Conservation (phyloP, 2,113 vertebrate genomes). For the Thamnaconus septentrionalis region DNA sequence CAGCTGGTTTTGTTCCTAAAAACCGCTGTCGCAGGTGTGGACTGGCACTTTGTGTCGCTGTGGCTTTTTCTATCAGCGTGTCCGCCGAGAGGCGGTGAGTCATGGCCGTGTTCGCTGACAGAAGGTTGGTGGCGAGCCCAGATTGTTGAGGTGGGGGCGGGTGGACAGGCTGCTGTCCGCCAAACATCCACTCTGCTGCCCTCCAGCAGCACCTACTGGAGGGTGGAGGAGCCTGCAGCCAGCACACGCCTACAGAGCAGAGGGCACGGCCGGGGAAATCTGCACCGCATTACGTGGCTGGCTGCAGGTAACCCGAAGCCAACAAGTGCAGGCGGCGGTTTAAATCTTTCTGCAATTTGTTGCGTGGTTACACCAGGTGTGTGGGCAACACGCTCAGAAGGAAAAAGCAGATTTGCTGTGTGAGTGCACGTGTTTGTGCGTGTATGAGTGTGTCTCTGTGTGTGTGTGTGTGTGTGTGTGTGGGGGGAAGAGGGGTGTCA, state of each 20-base stretch:
- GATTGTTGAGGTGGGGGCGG: constrained; percentile 36
- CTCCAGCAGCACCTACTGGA: constrained; percentile 74
- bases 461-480: too few species aligned
- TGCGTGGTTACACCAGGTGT: background rate
- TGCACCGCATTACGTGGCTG: background rate
- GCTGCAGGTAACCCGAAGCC: background rate
- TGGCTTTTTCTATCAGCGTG: constrained; percentile 52
- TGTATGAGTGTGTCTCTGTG: too few species aligned
- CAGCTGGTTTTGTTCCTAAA: background rate
- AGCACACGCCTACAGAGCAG: background rate
- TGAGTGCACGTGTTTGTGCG: too few species aligned
- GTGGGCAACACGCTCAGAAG: background rate
- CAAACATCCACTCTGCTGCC: constrained; percentile 40
- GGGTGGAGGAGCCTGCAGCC: constrained; percentile 17
- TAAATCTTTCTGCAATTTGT: background rate
- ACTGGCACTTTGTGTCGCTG: constrained; percentile 50
- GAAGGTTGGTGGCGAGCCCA: constrained; percentile 65
- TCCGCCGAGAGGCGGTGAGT: constrained; percentile 54
- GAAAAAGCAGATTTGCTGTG: background rate
- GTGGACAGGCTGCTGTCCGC: too few species aligned
- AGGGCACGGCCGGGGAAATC: background rate
- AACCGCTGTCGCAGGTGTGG: constrained; percentile 47
- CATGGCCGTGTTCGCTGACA: constrained; percentile 66
- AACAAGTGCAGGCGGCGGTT: background rate
- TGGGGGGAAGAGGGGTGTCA: constrained; percentile 3